A percentile compares a stretch with the other conserved stretches of the same genome.
Conservation (phyloP, 2,797 vertebrate species). For the Sparidentex hasta region DNA sequence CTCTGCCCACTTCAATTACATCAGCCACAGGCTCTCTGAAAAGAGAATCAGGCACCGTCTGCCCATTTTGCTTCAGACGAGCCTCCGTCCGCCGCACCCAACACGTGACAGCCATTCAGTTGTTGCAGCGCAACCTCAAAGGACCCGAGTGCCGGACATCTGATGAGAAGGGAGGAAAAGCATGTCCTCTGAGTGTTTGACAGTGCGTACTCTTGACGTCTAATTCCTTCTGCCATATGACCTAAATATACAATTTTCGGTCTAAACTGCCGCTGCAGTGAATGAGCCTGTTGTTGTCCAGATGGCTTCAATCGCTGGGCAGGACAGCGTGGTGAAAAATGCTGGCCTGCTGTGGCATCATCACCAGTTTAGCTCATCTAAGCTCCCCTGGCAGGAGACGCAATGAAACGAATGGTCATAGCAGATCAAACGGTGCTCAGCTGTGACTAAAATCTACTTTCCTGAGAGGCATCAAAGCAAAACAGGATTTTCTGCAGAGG, state of each 20-base stretch:
- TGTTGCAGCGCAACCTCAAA: constrained; percentile 49
- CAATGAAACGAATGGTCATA: constrained; percentile 73
- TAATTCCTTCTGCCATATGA: constrained; percentile 57
- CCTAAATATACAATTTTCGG: constrained; percentile 57
- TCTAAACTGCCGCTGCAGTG: constrained; percentile 29
- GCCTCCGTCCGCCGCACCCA: constrained; percentile 44
- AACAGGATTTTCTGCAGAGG: constrained; percentile 75
- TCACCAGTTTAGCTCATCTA: constrained; percentile 72
- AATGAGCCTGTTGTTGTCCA: constrained; percentile 48
- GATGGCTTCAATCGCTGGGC: constrained; percentile 46
- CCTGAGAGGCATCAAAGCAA: constrained; percentile 74
- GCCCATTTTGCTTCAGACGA: constrained; percentile 49
- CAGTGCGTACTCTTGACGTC: constrained; percentile 35
- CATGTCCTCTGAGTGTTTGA: constrained; percentile 36
- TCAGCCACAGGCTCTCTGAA: constrained; percentile 70
- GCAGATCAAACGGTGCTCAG: constrained; percentile 78
- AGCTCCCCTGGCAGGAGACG: constrained; percentile 66
- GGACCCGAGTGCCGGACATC: constrained; percentile 30
- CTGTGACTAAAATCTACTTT: constrained; percentile 80
- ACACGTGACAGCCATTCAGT: constrained; percentile 52
- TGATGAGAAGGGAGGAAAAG: constrained; percentile 23
- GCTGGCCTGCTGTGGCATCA: constrained; percentile 59
- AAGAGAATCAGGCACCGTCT: constrained; percentile 57
- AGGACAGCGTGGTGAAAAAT: constrained; percentile 47
- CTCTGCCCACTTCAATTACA: constrained; percentile 82